Evolutionary conservation across 2,113 vertebrate genomes (phyloP), one percentile per base, ranked within the genome.

Genomic region (Hydropotes inermis): DNA sequence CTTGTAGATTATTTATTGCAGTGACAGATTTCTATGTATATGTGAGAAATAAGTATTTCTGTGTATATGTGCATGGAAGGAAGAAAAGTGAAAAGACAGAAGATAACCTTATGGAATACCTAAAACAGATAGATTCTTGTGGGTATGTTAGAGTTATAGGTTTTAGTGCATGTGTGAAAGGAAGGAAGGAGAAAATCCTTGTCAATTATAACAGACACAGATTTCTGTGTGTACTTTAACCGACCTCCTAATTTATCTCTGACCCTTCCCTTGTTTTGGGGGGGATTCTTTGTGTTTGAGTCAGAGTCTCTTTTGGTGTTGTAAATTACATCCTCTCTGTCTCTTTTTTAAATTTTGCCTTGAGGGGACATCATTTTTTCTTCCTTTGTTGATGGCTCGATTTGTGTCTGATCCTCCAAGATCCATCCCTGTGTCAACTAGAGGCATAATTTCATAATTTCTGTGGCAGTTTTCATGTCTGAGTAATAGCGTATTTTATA

Each of bases 231-330:
- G 21, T 1, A 23, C 64, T 5, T 70, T 11, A 70, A 70, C 33
- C 0, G 0, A 67, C 17, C n/a, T 70, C 64, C 64, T 70, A 12
- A 70, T 36, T 70, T 70, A 36, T 36, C 64, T 70, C 64, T 70
- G 64, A 0, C 64, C n/a, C n/a, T 6, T 36, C 64, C 64, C 0
- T 0, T 36, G n/a, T 36, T 36, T 70, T 70, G n/a, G 5, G 9
- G n/a, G 9, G 64, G 64, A 23, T 36, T 70, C 64, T 36, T 23
- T 23, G 64, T 70, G 64, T 70, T 70, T 70, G 64, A 70, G 11
- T 36, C 17, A 36, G 64, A 36, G 64, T 70, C 64, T 70, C 33
- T 36, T 70, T 70, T 12, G 21, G 64, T 5, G 4, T 70, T 36
- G 2, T 36, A 21, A 36, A 36, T 70, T 70, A 70, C 9, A 36